phyloP scores from a whole-genome alignment of 2,888 invertebrate genomes.

The Dusona sp. region DNA sequence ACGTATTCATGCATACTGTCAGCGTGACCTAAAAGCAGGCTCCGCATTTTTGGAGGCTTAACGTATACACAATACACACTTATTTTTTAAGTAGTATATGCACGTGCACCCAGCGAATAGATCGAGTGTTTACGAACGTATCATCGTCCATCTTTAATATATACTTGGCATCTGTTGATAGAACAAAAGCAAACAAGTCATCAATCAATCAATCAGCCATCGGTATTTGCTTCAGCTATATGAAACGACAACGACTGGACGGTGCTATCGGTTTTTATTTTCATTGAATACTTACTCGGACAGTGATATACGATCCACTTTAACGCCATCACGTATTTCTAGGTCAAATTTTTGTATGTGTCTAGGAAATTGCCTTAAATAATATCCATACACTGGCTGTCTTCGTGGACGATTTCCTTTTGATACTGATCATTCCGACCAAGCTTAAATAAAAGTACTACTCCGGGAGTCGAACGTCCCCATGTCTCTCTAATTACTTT shows the following conservation, averaged over 20 bases:
- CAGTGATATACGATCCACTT: conserved; percentile 86
- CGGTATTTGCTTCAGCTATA: neutral
- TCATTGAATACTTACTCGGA: conserved; percentile 77
- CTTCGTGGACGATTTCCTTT: conserved; percentile 81
- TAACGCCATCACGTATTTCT: conserved; percentile 86
- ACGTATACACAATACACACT: too few species aligned
- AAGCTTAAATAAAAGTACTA: conserved; percentile 84
- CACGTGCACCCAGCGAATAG: too few species aligned
- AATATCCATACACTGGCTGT: conserved; percentile 84
- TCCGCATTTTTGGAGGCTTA: too few species aligned
- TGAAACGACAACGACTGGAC: neutral
- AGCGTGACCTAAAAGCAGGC: too few species aligned
- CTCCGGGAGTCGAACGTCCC: conserved; percentile 80
- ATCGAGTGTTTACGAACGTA: conserved; percentile 84
- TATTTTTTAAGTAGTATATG: too few species aligned
- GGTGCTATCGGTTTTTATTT: neutral
- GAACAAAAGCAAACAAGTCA: conserved; percentile 3
- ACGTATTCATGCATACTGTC: too few species aligned
- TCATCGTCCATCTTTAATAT: conserved; percentile 82
- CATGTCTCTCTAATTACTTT: conserved; percentile 85
- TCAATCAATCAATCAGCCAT: neutral
- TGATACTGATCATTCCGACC: conserved; percentile 82
- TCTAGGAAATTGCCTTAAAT: conserved; percentile 86
- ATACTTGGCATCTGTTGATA: conserved; percentile 74
- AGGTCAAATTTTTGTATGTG: conserved; percentile 86